Percentiles rank a stretch among this genome's conserved stretches.
phyloP scores from a whole-genome alignment of 2,797 vertebrate genomes.

The Tragopan temminckii region DNA sequence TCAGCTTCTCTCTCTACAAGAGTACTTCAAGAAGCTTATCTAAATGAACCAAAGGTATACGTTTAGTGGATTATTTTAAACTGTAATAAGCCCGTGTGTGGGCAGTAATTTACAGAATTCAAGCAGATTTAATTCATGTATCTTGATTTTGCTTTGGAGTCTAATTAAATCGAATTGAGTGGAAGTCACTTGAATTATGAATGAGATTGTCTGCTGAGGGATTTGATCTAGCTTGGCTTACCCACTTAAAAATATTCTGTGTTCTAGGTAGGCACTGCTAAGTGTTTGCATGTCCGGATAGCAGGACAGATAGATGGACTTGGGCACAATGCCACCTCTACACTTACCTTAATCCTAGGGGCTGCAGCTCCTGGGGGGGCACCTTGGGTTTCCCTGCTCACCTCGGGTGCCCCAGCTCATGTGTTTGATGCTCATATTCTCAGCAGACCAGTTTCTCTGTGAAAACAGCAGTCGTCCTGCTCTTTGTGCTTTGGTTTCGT shows the following conservation, averaged over 20 bases:
- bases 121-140: background rate
- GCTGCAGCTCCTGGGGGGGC: background rate
- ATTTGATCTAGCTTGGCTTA: background rate
- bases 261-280: background rate
- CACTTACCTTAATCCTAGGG: background rate
- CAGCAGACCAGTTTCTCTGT: background rate
- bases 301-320: background rate
- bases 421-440: background rate
- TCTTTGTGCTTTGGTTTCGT: rapidly evolving
- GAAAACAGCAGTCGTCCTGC: background rate
- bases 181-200: background rate
- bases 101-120: background rate
- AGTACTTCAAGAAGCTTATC: background rate
- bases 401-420: background rate
- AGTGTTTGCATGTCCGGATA: background rate
- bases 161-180: conserved; percentile 32
- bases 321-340: background rate
- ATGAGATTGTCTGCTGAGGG: background rate
- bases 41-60: background rate
- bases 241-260: rapidly evolving
- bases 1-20: background rate
- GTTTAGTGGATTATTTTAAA: conserved; percentile 15
- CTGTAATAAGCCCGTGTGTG: background rate
- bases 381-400: background rate
- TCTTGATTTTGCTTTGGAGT: background rate